A percentile compares a stretch with the other conserved stretches of the same genome.
Evolutionary conservation across 2,113 vertebrate genomes (phyloP).

Genomic region (Bombycilla garrulus): DNA sequence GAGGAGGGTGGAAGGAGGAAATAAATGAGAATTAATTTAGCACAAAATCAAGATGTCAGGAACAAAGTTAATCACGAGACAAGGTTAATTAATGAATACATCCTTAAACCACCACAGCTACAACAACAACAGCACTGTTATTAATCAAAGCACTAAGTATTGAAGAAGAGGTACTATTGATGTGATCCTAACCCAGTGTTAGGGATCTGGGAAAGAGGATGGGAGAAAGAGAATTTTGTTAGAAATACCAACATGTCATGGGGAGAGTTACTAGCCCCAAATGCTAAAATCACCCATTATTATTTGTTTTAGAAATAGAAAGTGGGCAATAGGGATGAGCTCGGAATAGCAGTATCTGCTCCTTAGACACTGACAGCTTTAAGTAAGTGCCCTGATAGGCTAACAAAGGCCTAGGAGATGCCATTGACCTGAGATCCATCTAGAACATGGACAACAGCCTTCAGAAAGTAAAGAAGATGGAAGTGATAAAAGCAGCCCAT

Average conservation of each 20-base stretch:
- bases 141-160: conserved; percentile 8
- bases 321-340: background rate
- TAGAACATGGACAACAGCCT: background rate
- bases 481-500: background rate
- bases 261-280: background rate
- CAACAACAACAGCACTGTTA: background rate
- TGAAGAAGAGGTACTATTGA: background rate
- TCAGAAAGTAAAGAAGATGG: background rate
- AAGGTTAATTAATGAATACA: conserved; percentile 56
- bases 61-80: conserved; percentile 50
- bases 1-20: background rate
- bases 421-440: background rate
- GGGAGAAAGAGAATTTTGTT: background rate
- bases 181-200: background rate
- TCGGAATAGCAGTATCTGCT: background rate
- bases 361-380: background rate
- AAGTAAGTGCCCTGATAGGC: background rate
- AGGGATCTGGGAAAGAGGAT: background rate
- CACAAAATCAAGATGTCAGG: conserved; percentile 56
- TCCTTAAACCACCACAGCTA: conserved; percentile 31
- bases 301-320: background rate
- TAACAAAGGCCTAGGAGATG: background rate
- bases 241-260: background rate
- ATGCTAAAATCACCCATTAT: background rate
- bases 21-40: conserved; percentile 57